Evolutionary conservation across 2,797 vertebrate species (phyloP).

Genomic region (Liasis olivaceus): DNA sequence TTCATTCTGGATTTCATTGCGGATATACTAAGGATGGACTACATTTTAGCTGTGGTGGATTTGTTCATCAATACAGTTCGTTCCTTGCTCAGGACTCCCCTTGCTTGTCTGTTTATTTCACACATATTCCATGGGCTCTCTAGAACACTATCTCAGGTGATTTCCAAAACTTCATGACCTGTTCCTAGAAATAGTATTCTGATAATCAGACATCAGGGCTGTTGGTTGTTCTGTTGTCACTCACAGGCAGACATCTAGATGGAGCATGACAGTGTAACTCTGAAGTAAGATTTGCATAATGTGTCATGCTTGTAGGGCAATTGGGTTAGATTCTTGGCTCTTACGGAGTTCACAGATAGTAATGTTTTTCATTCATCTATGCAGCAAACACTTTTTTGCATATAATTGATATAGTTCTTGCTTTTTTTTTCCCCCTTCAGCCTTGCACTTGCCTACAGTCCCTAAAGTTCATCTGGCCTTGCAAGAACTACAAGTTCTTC

Average conservation of each 20-base stretch:
- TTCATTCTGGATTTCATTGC: too few species aligned
- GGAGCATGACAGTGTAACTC: background rate
- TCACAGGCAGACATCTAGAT: background rate
- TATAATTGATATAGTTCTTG: background rate
- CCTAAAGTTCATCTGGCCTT: background rate
- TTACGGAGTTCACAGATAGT: background rate
- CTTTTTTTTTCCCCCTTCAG: too few species aligned
- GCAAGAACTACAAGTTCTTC: background rate
- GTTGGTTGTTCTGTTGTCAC: background rate
- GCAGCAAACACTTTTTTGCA: background rate
- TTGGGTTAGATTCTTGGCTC: background rate
- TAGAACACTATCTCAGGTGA: background rate
- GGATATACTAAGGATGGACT: too few species aligned
- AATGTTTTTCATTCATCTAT: background rate
- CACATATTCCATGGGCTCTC: background rate
- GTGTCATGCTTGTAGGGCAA: background rate
- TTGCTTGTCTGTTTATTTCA: background rate
- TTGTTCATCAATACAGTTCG: too few species aligned
- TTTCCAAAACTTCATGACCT: background rate
- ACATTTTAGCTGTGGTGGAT: too few species aligned
- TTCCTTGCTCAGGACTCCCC: background rate
- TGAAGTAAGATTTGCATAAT: background rate
- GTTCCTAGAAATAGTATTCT: background rate
- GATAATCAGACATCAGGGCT: background rate
- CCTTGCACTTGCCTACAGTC: too few species aligned